Evolutionary conservation across 2,888 invertebrate species (phyloP).

Genomic region (Caenorhabditis angaria): DNA sequence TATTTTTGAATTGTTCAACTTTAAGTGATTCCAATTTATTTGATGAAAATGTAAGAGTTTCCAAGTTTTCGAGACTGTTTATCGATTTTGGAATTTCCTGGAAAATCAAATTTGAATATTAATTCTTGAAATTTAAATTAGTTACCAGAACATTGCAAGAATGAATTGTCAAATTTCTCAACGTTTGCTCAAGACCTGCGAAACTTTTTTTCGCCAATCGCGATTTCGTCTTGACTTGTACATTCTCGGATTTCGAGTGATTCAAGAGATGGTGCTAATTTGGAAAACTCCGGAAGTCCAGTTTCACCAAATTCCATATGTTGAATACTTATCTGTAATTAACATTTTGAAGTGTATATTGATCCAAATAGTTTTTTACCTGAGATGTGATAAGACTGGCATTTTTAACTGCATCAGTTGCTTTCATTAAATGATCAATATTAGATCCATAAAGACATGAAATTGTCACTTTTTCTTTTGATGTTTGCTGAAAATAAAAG

Average conservation of each 20-base stretch:
- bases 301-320: conserved; percentile 56
- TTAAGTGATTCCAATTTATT: conserved; percentile 48
- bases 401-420: conserved; percentile 54
- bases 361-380: conserved; percentile 34
- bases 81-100: conserved; percentile 46
- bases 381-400: conserved; percentile 53
- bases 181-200: conserved; percentile 42
- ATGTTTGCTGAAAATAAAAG: conserved; percentile 29
- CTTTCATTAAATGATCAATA: conserved; percentile 55
- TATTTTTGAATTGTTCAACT: conserved; percentile 39
- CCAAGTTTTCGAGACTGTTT: conserved; percentile 33
- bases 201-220: conserved; percentile 40
- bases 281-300: conserved; percentile 42
- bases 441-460: conserved; percentile 65
- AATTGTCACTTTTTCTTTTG: conserved; percentile 46
- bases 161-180: conserved; percentile 59
- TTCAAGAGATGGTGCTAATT: conserved; percentile 45
- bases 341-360: not conserved
- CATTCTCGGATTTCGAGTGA: conserved; percentile 57
- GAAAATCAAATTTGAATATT: not conserved
- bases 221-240: conserved; percentile 36
- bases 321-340: conserved; percentile 54
- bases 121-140: not conserved
- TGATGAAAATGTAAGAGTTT: conserved; percentile 35
- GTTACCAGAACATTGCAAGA: conserved; percentile 56